Conservation (phyloP, 2,888 invertebrate genomes). For the Melipona bicolor region DNA sequence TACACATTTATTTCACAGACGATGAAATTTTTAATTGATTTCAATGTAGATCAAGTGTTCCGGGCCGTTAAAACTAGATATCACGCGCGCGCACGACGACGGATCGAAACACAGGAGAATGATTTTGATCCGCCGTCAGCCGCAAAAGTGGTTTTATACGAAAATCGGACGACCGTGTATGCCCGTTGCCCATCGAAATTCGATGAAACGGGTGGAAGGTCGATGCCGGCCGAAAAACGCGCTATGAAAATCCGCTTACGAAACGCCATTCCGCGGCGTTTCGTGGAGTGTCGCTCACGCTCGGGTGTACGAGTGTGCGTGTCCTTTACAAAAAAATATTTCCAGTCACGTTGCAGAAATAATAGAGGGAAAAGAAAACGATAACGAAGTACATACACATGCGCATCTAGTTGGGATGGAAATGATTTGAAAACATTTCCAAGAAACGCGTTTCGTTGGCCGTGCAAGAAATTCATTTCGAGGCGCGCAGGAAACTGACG, state of each 20-base stretch:
- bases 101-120: not conserved
- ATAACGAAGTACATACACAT: conserved; percentile 50
- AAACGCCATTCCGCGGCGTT: conserved; percentile 21
- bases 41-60: not conserved
- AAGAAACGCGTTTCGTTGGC: conserved; percentile 7
- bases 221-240: conserved; percentile 42
- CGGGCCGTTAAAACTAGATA: not conserved
- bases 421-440: conserved; percentile 29
- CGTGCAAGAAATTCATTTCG: not conserved
- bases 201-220: conserved; percentile 46
- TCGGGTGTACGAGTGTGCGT: not conserved
- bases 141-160: conserved; percentile 32
- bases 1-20: too few relatives aligned
- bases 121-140: conserved; percentile 30
- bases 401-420: not conserved
- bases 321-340: conserved; percentile 47
- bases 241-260: conserved; percentile 64
- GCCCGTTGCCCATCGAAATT: conserved; percentile 59
- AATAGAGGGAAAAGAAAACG: conserved; percentile 21
- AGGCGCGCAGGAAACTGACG: not conserved
- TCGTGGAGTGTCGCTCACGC: conserved; percentile 46
- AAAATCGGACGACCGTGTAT: conserved; percentile 9
- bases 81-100: not conserved
- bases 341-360: not conserved
- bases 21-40: not conserved